A percentile compares a stretch with the other conserved stretches of the same genome.
phyloP scores from a whole-genome alignment of 2,797 vertebrate species.

The Ceyx erithaca region DNA sequence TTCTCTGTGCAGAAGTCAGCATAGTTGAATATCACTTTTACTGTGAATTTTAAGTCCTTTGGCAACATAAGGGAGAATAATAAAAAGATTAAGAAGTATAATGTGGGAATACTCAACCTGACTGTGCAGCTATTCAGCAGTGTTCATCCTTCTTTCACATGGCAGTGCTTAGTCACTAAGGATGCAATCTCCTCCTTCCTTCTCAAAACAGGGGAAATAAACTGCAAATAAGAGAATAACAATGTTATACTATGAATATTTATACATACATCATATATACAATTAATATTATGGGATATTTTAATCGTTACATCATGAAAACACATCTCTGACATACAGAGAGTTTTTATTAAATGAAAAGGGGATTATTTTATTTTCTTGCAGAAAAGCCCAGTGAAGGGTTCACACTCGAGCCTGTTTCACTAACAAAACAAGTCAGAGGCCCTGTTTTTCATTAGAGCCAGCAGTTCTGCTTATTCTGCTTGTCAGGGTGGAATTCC shows the following conservation, averaged over 20 bases:
- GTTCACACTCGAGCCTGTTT: background rate
- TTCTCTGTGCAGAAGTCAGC: background rate
- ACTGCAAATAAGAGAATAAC: background rate
- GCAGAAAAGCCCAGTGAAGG: background rate
- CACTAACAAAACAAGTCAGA: background rate
- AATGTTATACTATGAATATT: background rate
- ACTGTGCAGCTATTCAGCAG: constrained; percentile 2
- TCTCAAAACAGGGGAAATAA: background rate
- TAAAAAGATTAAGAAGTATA: background rate
- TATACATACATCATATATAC: no score
- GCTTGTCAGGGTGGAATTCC: background rate
- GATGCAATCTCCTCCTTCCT: background rate
- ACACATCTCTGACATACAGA: background rate
- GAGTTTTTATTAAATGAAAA: background rate
- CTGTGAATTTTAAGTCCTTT: background rate
- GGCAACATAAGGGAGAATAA: background rate
- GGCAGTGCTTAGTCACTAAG: background rate
- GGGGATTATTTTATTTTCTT: background rate
- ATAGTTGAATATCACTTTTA: background rate
- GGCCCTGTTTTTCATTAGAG: background rate
- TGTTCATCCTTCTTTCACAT: background rate
- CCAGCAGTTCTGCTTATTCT: background rate
- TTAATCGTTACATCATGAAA: background rate
- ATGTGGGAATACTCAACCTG: background rate
- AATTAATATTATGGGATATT: background rate